Evolutionary conservation across 1,140 invertebrate species (phyloP), one percentile per base, ranked within the genome.

Genomic region (Harpegnathos saltator): DNA sequence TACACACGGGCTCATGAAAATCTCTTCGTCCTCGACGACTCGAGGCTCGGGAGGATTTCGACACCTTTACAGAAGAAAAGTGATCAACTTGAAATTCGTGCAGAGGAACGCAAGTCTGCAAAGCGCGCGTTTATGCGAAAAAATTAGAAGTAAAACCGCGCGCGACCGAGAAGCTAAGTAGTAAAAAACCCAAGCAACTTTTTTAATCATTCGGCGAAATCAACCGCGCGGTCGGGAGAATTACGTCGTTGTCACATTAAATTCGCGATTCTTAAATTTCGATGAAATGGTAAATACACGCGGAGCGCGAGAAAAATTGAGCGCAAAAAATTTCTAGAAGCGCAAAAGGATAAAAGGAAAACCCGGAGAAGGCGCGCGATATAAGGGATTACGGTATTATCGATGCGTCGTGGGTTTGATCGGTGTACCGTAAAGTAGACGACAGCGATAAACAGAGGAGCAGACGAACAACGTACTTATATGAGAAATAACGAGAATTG

Each of bases 401-500:
- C 33, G 15, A 38, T 9, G 5, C 0, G 9, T 26, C n/a, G 1
- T 9, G 5, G 12, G 9, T 68, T 77, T n/a, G 22, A 56, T 38
- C 68, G 22, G 15, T 5, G 3, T 52, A 19, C n/a, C 52, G 38
- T 63, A 38, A 68, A 33, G 19, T n/a, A 44, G 68, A 19, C 17
- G 12, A 56, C 19, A 56, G 12, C 7, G 22, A 78, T 2, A 33
- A 61, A 56, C 19, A 29, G 19, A 56, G 19, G 26, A 24, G 56
- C 3, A 56, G 22, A 66, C 50, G 68, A 68, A 44, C 0, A 14
- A 26, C 14, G 12, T 44, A 56, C 15, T 68, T 78, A 56, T 68
- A 15, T 50, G 52, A 17, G 12, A 78, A 73, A 65, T 75, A 75
- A 68, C 63, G 29, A 44, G 48, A 24, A 26, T 68, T 66, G 62